Percentiles rank a stretch among this genome's conserved stretches.
These are phyloP conservation scores for Capreolus pygargus DNA, from an alignment of 2,113 vertebrate species.

Conservation along the genomic window DNA sequence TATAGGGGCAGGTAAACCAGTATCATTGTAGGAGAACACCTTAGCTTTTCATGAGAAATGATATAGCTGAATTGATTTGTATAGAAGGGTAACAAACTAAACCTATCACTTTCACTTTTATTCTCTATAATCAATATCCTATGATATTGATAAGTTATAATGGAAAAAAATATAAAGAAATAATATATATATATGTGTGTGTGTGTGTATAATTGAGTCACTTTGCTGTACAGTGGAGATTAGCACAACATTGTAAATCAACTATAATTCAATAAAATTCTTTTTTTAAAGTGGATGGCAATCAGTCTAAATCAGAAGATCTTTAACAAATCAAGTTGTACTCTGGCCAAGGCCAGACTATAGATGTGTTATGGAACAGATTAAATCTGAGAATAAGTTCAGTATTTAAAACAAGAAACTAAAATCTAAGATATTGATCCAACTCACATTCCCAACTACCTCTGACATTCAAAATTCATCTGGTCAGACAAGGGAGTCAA, in stretches of 20 bases:
- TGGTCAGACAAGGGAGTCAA: background rate
- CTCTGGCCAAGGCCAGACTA: background rate
- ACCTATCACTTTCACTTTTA: background rate
- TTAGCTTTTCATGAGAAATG: background rate
- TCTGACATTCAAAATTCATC: background rate
- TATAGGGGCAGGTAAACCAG: background rate
- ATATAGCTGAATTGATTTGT: background rate
- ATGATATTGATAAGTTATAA: background rate
- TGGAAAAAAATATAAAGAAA: background rate
- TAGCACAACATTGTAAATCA: background rate
- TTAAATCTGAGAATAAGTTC: background rate
- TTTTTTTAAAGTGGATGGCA: background rate
- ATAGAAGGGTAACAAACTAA: background rate
- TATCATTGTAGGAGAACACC: background rate
- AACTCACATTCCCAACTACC: background rate
- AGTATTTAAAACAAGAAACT: background rate
- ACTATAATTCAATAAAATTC: background rate
- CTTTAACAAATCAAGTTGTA: background rate
- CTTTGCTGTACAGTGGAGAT: background rate
- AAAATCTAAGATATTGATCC: background rate
- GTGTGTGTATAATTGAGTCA: background rate
- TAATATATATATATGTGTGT: accelerated
- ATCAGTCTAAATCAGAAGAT: background rate
- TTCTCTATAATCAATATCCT: background rate
- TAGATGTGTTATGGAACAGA: background rate